Evolutionary conservation across 2,888 invertebrate genomes (phyloP), one percentile per base, ranked within the genome.

Genomic region (Drepana falcataria): DNA sequence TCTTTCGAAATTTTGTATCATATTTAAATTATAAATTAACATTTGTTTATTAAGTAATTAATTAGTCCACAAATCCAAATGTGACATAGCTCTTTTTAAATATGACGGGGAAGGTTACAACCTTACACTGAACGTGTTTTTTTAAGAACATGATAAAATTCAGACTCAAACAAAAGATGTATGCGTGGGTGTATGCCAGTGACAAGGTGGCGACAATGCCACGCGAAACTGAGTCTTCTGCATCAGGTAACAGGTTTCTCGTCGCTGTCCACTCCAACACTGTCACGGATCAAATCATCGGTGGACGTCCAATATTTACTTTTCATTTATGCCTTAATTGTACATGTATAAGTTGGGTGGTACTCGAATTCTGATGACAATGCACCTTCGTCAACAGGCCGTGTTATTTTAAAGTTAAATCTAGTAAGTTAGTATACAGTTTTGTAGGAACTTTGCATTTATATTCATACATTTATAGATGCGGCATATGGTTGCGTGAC

Each of bases 291-390:
- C 80, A 81, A 87, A 84, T 83, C 76, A 82, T 82, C 86, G 83
- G 81, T 83, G 84, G 81, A 79, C 75, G 74, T 82, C 73, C 73
- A 87, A 87, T 89, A 86, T 89, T 89, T 89, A 87, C 83, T 86
- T 88, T 83, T 82, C 76, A 86, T 87, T 86, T 85, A 86, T 84
- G 81, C 81, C 78, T 84, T 84, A 85, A 87, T 86, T 83, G 83
- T 84, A 71, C 67, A 75, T 71, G 68, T 71, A 71, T 76, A 75
- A 76, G 81, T 78, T 69, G 69, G 72, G 70, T 71, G 69, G 73
- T 72, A 79, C 75, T 81, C 76, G 79, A 77, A 80, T 80, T 79
- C 79, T 67, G 68, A 81, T 87, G 87, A 86, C 87, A 80, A 78
- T 71, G 85, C 87, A 81, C 70, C 68, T 78, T 81, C 69, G 67